Conservation (phyloP, 2,113 vertebrate genomes). For the Circaetus gallicus region DNA sequence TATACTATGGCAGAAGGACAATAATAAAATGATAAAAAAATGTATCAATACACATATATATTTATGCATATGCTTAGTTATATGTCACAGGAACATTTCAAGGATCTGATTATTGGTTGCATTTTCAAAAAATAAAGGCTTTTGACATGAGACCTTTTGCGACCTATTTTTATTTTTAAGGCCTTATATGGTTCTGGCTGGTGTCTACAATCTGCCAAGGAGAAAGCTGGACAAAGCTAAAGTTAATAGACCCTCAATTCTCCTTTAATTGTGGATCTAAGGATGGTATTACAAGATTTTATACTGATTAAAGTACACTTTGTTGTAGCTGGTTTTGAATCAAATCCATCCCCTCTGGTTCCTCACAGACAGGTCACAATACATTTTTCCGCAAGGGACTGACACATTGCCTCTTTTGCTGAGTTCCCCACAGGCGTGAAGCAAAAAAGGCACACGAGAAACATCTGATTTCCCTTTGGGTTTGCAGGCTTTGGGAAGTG, state of each 20-base stretch:
- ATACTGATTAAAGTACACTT: not conserved
- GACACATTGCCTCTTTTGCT: not conserved
- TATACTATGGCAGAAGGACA: not conserved
- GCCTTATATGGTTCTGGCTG: conserved; percentile 29
- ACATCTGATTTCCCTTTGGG: not conserved
- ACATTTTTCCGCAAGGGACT: not conserved
- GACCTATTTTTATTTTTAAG: conserved; percentile 1
- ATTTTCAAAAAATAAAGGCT: not conserved
- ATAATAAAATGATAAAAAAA: not conserved
- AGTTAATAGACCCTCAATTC: conserved; percentile 26
- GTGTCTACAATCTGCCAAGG: conserved; percentile 28
- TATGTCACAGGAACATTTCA: not conserved
- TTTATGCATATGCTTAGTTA: not conserved
- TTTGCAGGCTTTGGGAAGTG: not conserved
- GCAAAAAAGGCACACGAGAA: not conserved
- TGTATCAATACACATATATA: not conserved
- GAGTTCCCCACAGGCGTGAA: not conserved
- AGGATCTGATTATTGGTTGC: not conserved
- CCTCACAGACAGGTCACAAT: not conserved
- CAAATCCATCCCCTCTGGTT: not conserved
- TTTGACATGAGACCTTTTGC: not conserved
- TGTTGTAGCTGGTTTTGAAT: conserved; percentile 30
- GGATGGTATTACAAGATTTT: conserved; percentile 41
- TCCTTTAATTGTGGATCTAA: conserved; percentile 20
- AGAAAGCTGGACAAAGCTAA: conserved; percentile 46